These are phyloP conservation scores for Himalopsyche phryganea DNA, from an alignment of 1,140 invertebrate species.

Conservation along the genomic window DNA sequence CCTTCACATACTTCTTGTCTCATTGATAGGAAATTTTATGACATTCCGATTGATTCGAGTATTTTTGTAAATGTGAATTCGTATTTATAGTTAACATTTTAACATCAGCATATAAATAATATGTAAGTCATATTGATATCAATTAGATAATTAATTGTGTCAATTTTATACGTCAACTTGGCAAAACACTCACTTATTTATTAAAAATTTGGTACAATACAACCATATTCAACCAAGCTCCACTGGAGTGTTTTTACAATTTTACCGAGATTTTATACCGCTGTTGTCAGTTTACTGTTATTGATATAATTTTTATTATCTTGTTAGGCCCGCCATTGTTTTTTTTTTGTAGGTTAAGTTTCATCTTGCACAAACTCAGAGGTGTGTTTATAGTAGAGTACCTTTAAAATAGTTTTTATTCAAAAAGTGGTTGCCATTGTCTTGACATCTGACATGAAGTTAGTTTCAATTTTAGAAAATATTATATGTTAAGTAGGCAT, in stretches of 20 bases:
- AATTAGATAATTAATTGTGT: neutral
- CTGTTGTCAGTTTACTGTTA: conserved; percentile 18
- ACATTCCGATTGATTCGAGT: too few relatives aligned
- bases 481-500: conserved; percentile 24
- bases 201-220: neutral
- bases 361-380: neutral
- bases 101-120: too few relatives aligned
- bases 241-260: neutral
- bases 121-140: conserved; percentile 1
- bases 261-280: conserved; percentile 11
- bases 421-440: conserved; percentile 1
- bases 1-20: too few relatives aligned
- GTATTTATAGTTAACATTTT: too few relatives aligned
- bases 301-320: conserved; percentile 11
- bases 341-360: neutral
- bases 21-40: too few relatives aligned
- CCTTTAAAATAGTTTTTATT: conserved; percentile 13
- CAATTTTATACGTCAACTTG: neutral
- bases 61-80: too few relatives aligned
- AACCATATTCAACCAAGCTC: too few relatives aligned
- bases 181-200: neutral
- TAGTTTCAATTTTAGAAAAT: conserved; percentile 28
- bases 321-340: conserved; percentile 1
- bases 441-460: conserved; percentile 8
- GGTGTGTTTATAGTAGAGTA: conserved; percentile 3